Conservation (phyloP, 1,140 invertebrate species). For the Drosophila mayri region DNA sequence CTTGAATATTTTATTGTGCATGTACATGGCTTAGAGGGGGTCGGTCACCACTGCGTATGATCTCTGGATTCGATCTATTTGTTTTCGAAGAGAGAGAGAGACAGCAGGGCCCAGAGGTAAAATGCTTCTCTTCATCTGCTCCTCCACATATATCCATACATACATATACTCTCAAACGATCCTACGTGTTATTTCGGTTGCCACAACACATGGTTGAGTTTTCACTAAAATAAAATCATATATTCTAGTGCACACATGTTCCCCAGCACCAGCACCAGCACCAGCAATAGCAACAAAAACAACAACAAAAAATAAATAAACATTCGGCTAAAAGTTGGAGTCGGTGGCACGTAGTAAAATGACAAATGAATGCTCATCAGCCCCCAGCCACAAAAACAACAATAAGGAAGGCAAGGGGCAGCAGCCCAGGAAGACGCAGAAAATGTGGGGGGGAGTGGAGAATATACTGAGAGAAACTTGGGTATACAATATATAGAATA, state of each 20-base stretch:
- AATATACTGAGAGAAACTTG: slow-evolving; percentile 7
- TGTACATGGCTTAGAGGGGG: slow-evolving; percentile 80
- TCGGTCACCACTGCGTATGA: slow-evolving; percentile 27
- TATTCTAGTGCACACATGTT: slow-evolving; percentile 77
- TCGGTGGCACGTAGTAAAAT: slow-evolving; percentile 83
- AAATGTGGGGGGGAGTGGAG: not conserved
- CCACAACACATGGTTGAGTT: slow-evolving; percentile 78
- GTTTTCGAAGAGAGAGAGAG: slow-evolving; percentile 48
- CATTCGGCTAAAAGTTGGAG: slow-evolving; percentile 68
- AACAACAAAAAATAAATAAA: slow-evolving; percentile 65
- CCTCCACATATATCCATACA: slow-evolving; percentile 24
- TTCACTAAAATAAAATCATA: slow-evolving; percentile 78
- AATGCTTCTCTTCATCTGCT: slow-evolving; percentile 40
- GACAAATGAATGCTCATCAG: slow-evolving; percentile 82
- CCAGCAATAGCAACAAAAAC: slow-evolving; percentile 19
- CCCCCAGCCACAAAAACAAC: slow-evolving; percentile 41
- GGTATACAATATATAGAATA: not conserved
- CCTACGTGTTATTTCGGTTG: slow-evolving; percentile 80
- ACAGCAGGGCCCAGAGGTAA: slow-evolving; percentile 46
- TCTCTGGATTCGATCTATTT: slow-evolving; percentile 64
- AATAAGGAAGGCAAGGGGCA: slow-evolving; percentile 57
- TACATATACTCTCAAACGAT: slow-evolving; percentile 36
- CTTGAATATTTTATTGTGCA: slow-evolving; percentile 71
- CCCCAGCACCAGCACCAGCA: slow-evolving; percentile 36
- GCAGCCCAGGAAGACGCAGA: slow-evolving; percentile 46